Evolutionary conservation across 2,113 vertebrate genomes (phyloP), one percentile per base, ranked within the genome.

Genomic region (Chitala chitala): DNA sequence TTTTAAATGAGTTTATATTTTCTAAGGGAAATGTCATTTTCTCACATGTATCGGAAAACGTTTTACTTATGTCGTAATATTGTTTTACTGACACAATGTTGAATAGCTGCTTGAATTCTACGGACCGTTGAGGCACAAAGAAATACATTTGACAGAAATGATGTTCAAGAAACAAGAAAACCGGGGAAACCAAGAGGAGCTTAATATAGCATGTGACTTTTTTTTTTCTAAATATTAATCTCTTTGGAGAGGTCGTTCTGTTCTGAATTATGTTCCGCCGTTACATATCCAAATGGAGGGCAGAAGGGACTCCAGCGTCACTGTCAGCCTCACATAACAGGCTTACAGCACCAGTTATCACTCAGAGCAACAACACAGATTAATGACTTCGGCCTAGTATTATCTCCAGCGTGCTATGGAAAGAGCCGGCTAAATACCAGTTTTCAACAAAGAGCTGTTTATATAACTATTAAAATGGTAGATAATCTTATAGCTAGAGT

Each of bases 361-460:
- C 36, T 66, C 36, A 66, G 9, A 66, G 38, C 38, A 66, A 66
- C 64, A 66, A 66, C 40, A 44, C 33, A 66, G 64, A 66, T 66
- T 66, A 66, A 40, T 15, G n/a, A 24, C n/a, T 48, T 29, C 13
- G 38, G 40, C n/a, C 40, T 46, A 46, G 42, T 46, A 66, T 44
- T 44, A 46, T 66, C 64, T 66, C 64, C 40, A 44, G 64, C 38
- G 36, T 66, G 38, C 64, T 17, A 66, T 44, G n/a, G 38, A 66
- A 66, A 66, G 22, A 44, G 64, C 64, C 64, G 46, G 24, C 64
- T 46, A 48, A 13, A 17, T 13, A n/a, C 38, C 64, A 24, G 64
- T 44, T n/a, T 55, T 55, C 6, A 22, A 55, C 12, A 55, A 17
- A 55, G 53, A 55, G 15, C 15, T 66, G 46, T 44, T 66, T 66